Evolutionary conservation across 2,797 vertebrate genomes (phyloP).

Genomic region (Scleropages formosus): DNA sequence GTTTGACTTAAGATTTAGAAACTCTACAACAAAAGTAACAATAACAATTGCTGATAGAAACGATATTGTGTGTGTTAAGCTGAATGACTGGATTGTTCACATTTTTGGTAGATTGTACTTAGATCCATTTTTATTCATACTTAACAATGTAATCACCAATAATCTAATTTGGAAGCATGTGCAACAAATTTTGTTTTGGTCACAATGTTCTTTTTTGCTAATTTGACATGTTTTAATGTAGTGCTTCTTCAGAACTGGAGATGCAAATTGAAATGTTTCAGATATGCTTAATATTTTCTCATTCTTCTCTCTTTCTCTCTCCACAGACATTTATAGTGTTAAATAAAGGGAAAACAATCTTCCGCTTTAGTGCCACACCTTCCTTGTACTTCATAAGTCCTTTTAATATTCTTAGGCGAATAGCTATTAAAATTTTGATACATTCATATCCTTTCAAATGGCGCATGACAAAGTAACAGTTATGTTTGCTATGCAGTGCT

Average conservation of each 20-base stretch:
- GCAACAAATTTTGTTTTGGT: too few relatives aligned
- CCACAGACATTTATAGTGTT: slow-evolving; percentile 99
- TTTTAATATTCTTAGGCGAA: slow-evolving; percentile 94
- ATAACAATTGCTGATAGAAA: too few relatives aligned
- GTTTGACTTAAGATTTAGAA: too few relatives aligned
- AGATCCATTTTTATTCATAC: too few relatives aligned
- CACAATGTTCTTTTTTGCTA: too few relatives aligned
- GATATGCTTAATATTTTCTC: slow-evolving; percentile 33
- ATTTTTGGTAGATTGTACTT: too few relatives aligned
- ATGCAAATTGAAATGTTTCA: not conserved
- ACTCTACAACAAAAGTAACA: too few relatives aligned
- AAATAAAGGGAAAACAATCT: slow-evolving; percentile 99
- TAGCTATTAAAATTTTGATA: slow-evolving; percentile 99
- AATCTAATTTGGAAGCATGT: too few relatives aligned
- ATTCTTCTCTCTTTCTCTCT: slow-evolving; percentile 59
- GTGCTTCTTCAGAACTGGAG: not conserved
- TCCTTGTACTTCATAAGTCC: slow-evolving; percentile 99
- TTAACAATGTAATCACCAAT: too few relatives aligned
- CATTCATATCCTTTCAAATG: slow-evolving; percentile 97
- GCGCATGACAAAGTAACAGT: slow-evolving; percentile 41
- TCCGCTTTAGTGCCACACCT: slow-evolving; percentile 99
- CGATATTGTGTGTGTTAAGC: too few relatives aligned
- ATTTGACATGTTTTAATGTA: not conserved
- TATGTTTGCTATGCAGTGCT: too few relatives aligned
- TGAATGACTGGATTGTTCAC: too few relatives aligned